Percentiles rank a stretch among this genome's conserved stretches.
These are phyloP conservation scores for Tokudaia tokunoshimensis DNA, from an alignment of 2,797 vertebrate species.

Conservation along the genomic window DNA sequence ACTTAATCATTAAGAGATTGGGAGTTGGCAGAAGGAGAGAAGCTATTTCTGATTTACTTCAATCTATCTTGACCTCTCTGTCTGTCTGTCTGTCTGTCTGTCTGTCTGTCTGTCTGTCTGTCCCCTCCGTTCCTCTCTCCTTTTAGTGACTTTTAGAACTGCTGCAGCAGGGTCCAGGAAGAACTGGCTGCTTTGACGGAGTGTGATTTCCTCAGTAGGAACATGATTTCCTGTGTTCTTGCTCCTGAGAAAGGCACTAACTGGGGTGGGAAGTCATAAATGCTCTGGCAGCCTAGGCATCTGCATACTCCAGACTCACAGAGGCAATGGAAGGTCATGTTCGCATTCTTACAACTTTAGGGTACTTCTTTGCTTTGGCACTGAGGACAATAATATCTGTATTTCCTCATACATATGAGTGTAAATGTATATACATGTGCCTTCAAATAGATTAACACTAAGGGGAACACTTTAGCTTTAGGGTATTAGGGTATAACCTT, in stretches of 20 bases:
- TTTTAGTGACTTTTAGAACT: not conserved
- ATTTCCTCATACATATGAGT: not conserved
- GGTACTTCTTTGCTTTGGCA: not conserved
- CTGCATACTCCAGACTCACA: not conserved
- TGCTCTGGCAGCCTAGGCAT: not conserved
- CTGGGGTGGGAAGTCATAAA: not conserved
- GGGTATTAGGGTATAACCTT: not conserved
- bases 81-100: not conserved
- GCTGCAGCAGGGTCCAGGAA: not conserved
- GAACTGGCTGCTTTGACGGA: not conserved
- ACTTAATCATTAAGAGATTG: not conserved
- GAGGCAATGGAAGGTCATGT: not conserved
- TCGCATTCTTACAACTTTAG: not conserved
- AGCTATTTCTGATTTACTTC: not conserved
- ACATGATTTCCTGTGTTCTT: not conserved
- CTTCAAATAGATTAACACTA: constrained; percentile 8
- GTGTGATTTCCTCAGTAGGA: not conserved
- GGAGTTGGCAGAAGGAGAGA: constrained; percentile 16
- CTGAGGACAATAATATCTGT: not conserved
- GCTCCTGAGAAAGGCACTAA: not conserved
- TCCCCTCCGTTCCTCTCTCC: not conserved
- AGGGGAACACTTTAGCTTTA: not conserved
- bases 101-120: not conserved
- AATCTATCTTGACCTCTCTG: not conserved
- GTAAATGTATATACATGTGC: not conserved